These are phyloP conservation scores for Macquaria australasica DNA, from an alignment of 2,113 vertebrate genomes.

Conservation along the genomic window DNA sequence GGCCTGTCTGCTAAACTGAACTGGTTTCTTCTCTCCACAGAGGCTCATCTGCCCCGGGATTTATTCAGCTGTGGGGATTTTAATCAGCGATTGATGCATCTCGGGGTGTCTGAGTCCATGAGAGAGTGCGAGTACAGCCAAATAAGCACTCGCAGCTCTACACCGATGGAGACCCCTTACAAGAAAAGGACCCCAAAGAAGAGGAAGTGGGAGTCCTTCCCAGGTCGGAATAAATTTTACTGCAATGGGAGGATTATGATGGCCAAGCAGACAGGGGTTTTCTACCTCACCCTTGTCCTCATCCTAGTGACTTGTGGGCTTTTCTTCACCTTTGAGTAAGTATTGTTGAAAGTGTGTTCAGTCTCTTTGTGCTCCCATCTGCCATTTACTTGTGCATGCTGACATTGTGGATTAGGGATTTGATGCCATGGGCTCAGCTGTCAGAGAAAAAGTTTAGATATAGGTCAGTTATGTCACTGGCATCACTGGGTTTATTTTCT, in stretches of 20 bases:
- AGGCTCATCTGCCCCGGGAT: slow-evolving; percentile 62
- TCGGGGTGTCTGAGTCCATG: slow-evolving; percentile 95
- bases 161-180: slow-evolving; percentile 96
- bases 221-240: slow-evolving; percentile 97
- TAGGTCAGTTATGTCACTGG: slow-evolving; percentile 57
- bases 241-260: slow-evolving; percentile 99
- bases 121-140: slow-evolving; percentile 99
- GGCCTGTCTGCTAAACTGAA: slow-evolving; percentile 17
- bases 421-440: slow-evolving; percentile 44
- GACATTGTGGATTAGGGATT: slow-evolving; percentile 43
- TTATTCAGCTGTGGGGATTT: slow-evolving; percentile 55
- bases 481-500: slow-evolving; percentile 32
- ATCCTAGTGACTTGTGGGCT: slow-evolving; percentile 98
- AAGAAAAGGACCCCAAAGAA: slow-evolving; percentile 90
- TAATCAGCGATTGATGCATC: slow-evolving; percentile 87
- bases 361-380: neutral
- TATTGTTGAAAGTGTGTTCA: slow-evolving; percentile 57
- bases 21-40: slow-evolving; percentile 55
- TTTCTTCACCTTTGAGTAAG: slow-evolving; percentile 99
- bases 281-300: slow-evolving; percentile 96
- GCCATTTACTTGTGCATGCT: slow-evolving; percentile 6
- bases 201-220: slow-evolving; percentile 98
- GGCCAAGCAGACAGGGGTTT: slow-evolving; percentile 98
- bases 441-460: slow-evolving; percentile 29
- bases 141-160: slow-evolving; percentile 96